These are phyloP conservation scores for Pseudorectes ferrugineus DNA, from an alignment of 2,113 vertebrate genomes.

Conservation along the genomic window DNA sequence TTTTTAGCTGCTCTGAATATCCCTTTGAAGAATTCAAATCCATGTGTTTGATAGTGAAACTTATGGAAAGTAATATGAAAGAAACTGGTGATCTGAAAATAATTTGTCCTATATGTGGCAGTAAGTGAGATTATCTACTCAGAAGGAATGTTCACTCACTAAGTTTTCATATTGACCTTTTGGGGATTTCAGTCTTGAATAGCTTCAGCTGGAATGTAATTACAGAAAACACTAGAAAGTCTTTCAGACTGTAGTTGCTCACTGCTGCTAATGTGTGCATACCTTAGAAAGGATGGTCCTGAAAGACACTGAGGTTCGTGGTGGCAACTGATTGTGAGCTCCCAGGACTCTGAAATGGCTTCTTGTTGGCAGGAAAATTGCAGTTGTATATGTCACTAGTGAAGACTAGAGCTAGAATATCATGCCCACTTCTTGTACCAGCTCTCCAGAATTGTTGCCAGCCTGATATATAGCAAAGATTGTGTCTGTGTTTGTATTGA, in stretches of 20 bases:
- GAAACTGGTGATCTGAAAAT: neutral
- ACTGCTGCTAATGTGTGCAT: neutral
- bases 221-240: neutral
- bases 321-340: neutral
- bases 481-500: neutral
- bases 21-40: neutral
- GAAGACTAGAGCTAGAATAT: neutral
- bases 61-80: neutral
- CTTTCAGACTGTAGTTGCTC: neutral
- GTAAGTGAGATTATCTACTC: neutral
- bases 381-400: neutral
- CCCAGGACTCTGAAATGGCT: neutral
- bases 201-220: neutral
- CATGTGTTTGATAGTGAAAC: neutral
- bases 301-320: rapidly evolving
- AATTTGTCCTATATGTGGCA: neutral
- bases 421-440: neutral
- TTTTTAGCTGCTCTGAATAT: neutral
- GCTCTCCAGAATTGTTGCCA: neutral
- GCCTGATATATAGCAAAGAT: neutral
- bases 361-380: neutral
- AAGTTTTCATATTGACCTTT: neutral
- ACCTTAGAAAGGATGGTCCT: neutral
- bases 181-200: neutral
- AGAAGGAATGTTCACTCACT: neutral